Evolutionary conservation across 2,888 invertebrate species (phyloP).

Genomic region (Phyto melanocephala): DNA sequence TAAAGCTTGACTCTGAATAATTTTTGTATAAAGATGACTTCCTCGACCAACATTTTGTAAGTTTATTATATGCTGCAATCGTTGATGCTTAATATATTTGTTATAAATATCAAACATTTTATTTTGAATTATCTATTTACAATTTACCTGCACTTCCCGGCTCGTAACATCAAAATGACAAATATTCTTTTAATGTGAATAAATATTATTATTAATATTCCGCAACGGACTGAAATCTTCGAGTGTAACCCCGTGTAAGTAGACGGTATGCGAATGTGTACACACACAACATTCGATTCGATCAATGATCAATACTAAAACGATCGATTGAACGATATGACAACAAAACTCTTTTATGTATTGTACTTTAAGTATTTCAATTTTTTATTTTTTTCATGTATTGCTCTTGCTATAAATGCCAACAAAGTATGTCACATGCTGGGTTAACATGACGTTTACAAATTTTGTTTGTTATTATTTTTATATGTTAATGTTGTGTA

Average conservation of each 20-base stretch:
- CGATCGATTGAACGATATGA: conserved; percentile 63
- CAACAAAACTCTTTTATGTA: conserved; percentile 35
- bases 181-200: too few relatives aligned
- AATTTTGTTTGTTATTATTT: conserved; percentile 39
- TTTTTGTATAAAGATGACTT: too few relatives aligned
- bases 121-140: too few relatives aligned
- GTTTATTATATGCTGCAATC: too few relatives aligned
- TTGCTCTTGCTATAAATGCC: conserved; percentile 34
- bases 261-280: conserved; percentile 3
- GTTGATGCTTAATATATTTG: too few relatives aligned
- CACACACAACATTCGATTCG: conserved; percentile 36
- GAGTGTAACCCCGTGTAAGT: conserved; percentile 16
- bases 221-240: background rate
- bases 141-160: too few relatives aligned
- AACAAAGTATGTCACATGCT: conserved; percentile 57
- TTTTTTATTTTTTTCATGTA: background rate
- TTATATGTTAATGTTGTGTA: conserved; percentile 15
- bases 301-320: conserved; percentile 65
- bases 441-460: conserved; percentile 59
- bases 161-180: too few relatives aligned
- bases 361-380: conserved; percentile 3
- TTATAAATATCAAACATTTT: too few relatives aligned
- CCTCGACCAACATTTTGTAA: too few relatives aligned
- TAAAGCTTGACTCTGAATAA: too few relatives aligned
- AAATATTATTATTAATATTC: too few relatives aligned